phyloP scores from a whole-genome alignment of 2,888 invertebrate genomes.

The Synanthedon formicaeformis region DNA sequence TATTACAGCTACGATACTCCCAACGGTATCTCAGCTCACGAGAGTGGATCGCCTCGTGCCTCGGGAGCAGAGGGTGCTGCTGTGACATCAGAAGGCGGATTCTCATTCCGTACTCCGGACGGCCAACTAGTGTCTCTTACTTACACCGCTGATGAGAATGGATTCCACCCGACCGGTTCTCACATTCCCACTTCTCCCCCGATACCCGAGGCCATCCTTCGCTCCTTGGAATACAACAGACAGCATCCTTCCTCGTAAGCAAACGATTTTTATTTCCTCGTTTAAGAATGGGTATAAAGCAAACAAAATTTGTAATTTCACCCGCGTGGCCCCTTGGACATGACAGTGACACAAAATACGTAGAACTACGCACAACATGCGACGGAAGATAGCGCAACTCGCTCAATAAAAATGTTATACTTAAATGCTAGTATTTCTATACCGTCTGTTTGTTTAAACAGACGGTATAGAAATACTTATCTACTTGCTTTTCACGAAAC shows the following conservation, averaged over 20 bases:
- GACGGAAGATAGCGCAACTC: no score
- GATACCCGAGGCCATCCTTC: constrained; percentile 69
- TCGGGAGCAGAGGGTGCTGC: constrained; percentile 65
- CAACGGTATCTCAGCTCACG: constrained; percentile 73
- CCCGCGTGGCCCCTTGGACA: no score
- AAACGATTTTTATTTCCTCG: not conserved
- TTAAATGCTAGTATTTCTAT: no score
- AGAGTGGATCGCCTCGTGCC: constrained; percentile 71
- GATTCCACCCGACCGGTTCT: constrained; percentile 74
- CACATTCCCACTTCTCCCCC: constrained; percentile 73
- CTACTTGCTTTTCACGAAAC: no score
- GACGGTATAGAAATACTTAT: no score
- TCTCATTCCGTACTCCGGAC: constrained; percentile 76
- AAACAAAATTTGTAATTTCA: no score
- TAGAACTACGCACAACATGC: no score
- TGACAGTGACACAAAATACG: no score
- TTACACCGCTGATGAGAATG: constrained; percentile 79
- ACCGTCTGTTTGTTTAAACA: no score
- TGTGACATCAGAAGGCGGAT: constrained; percentile 74
- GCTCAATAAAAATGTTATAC: no score
- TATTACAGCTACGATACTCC: constrained; percentile 72
- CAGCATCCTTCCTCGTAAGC: constrained; percentile 13
- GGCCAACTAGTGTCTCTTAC: constrained; percentile 73
- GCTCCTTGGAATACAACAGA: constrained; percentile 58
- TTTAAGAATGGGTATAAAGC: no score